These are phyloP conservation scores for Mayetiola destructor DNA, from an alignment of 2,888 invertebrate species.

Conservation along the genomic window DNA sequence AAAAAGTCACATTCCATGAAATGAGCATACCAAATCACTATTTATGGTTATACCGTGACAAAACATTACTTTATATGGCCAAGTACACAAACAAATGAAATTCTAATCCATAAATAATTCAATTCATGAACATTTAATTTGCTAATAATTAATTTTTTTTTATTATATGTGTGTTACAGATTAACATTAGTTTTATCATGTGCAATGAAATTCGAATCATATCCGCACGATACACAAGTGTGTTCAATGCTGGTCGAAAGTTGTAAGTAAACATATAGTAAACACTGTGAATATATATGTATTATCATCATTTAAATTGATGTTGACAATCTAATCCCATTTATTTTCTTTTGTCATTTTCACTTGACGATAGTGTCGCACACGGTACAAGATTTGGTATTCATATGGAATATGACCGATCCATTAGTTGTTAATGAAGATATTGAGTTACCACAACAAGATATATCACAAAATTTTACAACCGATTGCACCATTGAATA, in stretches of 20 bases:
- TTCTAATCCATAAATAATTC: not conserved
- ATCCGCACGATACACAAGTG: slow-evolving; percentile 86
- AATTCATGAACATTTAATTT: not conserved
- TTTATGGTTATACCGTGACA: slow-evolving; percentile 81
- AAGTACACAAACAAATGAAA: slow-evolving; percentile 44
- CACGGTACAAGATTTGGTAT: slow-evolving; percentile 76
- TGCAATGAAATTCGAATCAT: slow-evolving; percentile 87
- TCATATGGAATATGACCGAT: slow-evolving; percentile 79
- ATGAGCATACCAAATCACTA: slow-evolving; percentile 92
- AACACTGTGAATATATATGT: too few species aligned
- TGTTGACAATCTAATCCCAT: not conserved
- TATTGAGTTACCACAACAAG: slow-evolving; percentile 76
- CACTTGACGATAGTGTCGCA: slow-evolving; percentile 54
- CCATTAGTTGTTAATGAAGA: slow-evolving; percentile 77
- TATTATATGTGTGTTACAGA: slow-evolving; percentile 36
- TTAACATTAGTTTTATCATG: slow-evolving; percentile 79
- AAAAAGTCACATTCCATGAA: slow-evolving; percentile 85
- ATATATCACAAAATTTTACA: slow-evolving; percentile 73
- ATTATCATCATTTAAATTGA: too few species aligned
- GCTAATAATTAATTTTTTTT: not conserved
- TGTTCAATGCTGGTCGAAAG: slow-evolving; percentile 92
- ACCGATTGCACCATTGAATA: slow-evolving; percentile 72
- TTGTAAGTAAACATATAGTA: slow-evolving; percentile 54
- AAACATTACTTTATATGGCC: slow-evolving; percentile 82
- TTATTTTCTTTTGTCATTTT: slow-evolving; percentile 12